A percentile compares a stretch with the other conserved stretches of the same genome.
phyloP scores from a whole-genome alignment of 2,113 vertebrate genomes.

The Callaeas wilsoni region DNA sequence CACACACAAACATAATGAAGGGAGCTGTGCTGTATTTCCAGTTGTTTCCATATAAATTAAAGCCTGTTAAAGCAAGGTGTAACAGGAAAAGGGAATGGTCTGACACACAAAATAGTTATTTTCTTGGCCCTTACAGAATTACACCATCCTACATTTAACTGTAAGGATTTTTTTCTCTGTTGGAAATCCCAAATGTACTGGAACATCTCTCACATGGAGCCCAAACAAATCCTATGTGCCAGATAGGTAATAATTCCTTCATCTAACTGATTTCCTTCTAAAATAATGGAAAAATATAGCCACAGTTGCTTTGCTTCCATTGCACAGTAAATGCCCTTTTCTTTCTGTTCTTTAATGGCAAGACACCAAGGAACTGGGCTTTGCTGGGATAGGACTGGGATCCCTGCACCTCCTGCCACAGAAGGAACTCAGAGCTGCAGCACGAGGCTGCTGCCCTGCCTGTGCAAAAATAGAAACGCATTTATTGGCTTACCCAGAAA shows the following conservation, averaged over 20 bases:
- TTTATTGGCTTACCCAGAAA: slow-evolving; percentile 68
- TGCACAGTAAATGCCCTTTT: not conserved
- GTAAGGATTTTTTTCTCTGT: not conserved
- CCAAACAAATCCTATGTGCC: not conserved
- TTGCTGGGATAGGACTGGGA: not conserved
- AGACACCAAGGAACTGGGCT: not conserved
- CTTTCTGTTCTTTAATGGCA: not conserved
- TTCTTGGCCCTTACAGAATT: not conserved
- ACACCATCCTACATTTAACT: not conserved
- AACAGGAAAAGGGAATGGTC: not conserved
- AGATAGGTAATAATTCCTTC: not conserved
- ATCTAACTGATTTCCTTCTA: not conserved
- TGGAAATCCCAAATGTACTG: not conserved
- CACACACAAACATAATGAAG: not conserved
- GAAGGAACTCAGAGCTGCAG: not conserved
- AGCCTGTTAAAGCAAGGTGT: not conserved
- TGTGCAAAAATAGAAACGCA: not conserved
- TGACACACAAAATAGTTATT: not conserved
- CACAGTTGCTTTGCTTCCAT: not conserved
- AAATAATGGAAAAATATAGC: not conserved
- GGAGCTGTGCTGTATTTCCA: not conserved
- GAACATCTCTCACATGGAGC: not conserved
- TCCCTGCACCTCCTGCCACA: not conserved
- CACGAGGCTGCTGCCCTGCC: not conserved
- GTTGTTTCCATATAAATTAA: not conserved